Conservation (phyloP, 2,888 invertebrate genomes). For the Carpatolechia fugitivella region DNA sequence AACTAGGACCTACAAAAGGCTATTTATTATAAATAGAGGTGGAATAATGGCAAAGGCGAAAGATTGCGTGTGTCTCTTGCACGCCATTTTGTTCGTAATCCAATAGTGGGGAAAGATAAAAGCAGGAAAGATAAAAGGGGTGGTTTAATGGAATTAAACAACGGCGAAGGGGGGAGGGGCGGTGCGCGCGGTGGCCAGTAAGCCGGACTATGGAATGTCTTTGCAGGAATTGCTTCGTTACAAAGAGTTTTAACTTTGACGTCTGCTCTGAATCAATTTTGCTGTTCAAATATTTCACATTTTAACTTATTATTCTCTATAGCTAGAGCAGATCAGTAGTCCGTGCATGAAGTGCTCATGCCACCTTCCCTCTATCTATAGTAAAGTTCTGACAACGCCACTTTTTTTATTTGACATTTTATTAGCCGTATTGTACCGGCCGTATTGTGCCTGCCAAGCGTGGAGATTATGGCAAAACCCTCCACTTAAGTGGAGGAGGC, state of each 20-base stretch:
- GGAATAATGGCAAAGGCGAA: conserved; percentile 51
- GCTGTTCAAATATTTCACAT: too few species aligned
- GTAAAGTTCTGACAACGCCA: too few species aligned
- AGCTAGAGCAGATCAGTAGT: too few species aligned
- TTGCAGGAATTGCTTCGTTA: conserved; percentile 57
- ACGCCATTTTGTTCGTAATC: conserved; percentile 73
- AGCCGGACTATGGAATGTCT: conserved; percentile 72
- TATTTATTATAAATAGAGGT: conserved; percentile 48
- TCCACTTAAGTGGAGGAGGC: too few species aligned
- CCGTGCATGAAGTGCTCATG: too few species aligned
- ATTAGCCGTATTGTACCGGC: too few species aligned
- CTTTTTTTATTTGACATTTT: too few species aligned
- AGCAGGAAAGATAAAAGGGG: conserved; percentile 75
- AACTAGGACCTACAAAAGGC: conserved; percentile 30
- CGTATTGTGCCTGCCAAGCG: too few species aligned
- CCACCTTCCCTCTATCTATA: too few species aligned
- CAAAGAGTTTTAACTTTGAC: conserved; percentile 37
- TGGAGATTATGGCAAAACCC: too few species aligned
- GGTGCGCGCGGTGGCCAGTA: conserved; percentile 42
- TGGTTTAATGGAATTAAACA: conserved; percentile 79
- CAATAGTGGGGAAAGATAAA: conserved; percentile 74
- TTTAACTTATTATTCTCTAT: too few species aligned
- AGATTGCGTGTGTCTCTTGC: conserved; percentile 72
- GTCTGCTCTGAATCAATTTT: conserved; percentile 35
- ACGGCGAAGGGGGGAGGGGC: conserved; percentile 43